Evolutionary conservation across 2,888 invertebrate genomes (phyloP).

Genomic region (Odontocerum albicorne): DNA sequence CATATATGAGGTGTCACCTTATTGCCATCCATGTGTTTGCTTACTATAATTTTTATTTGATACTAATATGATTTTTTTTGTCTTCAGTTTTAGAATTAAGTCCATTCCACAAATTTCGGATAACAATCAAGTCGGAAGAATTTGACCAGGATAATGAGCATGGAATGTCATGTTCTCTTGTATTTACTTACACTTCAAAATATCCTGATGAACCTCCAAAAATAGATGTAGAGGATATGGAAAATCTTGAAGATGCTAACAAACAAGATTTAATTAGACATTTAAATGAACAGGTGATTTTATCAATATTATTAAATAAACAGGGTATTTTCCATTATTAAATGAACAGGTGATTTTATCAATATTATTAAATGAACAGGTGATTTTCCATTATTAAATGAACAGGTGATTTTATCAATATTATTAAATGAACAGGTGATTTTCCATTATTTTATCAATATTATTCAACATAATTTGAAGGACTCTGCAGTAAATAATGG

Average conservation of each 20-base stretch:
- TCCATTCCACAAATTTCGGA: constrained; percentile 76
- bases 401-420: too few species aligned
- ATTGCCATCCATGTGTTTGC: not conserved
- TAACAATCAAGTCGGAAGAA: constrained; percentile 82
- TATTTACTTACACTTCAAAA: constrained; percentile 81
- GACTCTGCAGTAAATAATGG: too few species aligned
- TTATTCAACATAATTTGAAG: too few species aligned
- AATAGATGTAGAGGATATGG: constrained; percentile 75
- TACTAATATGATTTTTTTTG: too few species aligned
- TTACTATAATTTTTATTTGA: too few species aligned
- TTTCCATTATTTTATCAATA: too few species aligned
- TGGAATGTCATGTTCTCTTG: constrained; percentile 73
- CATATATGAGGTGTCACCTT: constrained; percentile 41
- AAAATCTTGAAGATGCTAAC: constrained; percentile 75
- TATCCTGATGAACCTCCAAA: constrained; percentile 88
- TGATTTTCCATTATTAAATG: too few species aligned
- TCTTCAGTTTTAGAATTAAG: constrained; percentile 70
- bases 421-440: too few species aligned
- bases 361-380: too few species aligned
- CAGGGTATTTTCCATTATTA: too few species aligned
- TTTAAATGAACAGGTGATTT: constrained; percentile 68
- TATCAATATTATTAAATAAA: too few species aligned
- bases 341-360: too few species aligned
- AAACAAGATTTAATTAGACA: constrained; percentile 65
- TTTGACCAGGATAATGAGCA: constrained; percentile 64